phyloP scores from a whole-genome alignment of 2,113 vertebrate genomes.

The Hippopotamus amphibius region DNA sequence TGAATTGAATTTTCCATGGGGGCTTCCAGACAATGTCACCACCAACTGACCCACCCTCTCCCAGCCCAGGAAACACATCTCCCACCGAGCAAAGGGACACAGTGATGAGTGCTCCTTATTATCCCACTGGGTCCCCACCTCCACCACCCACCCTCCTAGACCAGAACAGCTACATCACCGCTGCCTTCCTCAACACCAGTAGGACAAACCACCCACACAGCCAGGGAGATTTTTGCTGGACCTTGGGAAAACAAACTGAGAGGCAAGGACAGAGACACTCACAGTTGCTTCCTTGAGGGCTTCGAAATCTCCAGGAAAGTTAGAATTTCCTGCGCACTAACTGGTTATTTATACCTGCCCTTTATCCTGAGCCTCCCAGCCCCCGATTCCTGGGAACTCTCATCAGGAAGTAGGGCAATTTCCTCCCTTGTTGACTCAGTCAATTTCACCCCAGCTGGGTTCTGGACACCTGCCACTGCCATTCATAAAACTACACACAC shows the following conservation, averaged over 20 bases:
- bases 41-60: neutral
- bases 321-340: neutral
- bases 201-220: neutral
- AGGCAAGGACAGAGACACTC: conserved; percentile 47
- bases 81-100: neutral
- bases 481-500: too few relatives aligned
- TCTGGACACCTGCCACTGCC: neutral
- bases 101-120: neutral
- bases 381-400: neutral
- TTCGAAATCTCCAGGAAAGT: neutral
- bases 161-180: neutral
- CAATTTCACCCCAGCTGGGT: neutral
- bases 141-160: neutral
- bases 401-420: neutral
- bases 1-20: neutral
- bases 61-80: neutral
- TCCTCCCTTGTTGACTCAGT: conserved; percentile 71
- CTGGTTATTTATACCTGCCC: conserved; percentile 55
- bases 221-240: neutral
- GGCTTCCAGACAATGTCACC: neutral
- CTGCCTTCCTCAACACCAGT: neutral
- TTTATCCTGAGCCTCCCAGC: neutral
- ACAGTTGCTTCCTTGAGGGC: conserved; percentile 32
- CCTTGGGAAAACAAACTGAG: neutral
- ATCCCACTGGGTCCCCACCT: too few relatives aligned